Evolutionary conservation across 2,888 invertebrate genomes (phyloP).

Genomic region (Teinopalpus imperialis): DNA sequence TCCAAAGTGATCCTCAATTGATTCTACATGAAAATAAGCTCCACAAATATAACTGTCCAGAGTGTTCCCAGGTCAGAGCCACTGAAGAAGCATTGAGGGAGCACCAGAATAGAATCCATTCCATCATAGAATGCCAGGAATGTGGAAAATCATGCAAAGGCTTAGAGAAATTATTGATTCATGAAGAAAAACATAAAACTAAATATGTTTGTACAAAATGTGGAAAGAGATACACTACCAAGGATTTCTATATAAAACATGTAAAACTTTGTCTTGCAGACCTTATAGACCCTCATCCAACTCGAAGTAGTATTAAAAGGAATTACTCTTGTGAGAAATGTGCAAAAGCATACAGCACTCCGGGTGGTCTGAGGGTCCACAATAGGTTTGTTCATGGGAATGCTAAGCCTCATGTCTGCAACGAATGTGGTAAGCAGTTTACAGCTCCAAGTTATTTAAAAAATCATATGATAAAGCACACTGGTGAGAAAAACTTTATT

Average conservation of each 20-base stretch:
- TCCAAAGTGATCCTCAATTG: slow-evolving; percentile 39
- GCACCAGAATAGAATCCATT: slow-evolving; percentile 50
- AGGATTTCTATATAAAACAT: slow-evolving; percentile 60
- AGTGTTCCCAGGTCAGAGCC: slow-evolving; percentile 45
- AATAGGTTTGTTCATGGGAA: slow-evolving; percentile 64
- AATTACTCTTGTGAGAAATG: slow-evolving; percentile 56
- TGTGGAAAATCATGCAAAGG: slow-evolving; percentile 62
- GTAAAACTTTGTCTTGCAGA: slow-evolving; percentile 59
- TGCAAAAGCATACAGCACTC: slow-evolving; percentile 64
- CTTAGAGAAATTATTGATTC: slow-evolving; percentile 50
- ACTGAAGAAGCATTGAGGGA: slow-evolving; percentile 47
- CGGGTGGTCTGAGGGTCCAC: slow-evolving; percentile 65
- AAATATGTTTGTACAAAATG: slow-evolving; percentile 65
- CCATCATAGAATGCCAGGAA: slow-evolving; percentile 52
- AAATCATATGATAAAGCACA: slow-evolving; percentile 67
- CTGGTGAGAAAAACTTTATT: slow-evolving; percentile 66
- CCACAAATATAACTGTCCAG: slow-evolving; percentile 46
- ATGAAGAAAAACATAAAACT: slow-evolving; percentile 59
- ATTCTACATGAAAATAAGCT: slow-evolving; percentile 38
- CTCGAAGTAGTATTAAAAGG: slow-evolving; percentile 52
- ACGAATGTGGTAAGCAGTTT: slow-evolving; percentile 62
- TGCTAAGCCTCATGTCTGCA: slow-evolving; percentile 63
- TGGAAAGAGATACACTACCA: slow-evolving; percentile 61
- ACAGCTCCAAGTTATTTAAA: slow-evolving; percentile 71
- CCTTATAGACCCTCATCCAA: slow-evolving; percentile 61